phyloP scores from a whole-genome alignment of 1,140 invertebrate species.

The Calliphora vicina region DNA sequence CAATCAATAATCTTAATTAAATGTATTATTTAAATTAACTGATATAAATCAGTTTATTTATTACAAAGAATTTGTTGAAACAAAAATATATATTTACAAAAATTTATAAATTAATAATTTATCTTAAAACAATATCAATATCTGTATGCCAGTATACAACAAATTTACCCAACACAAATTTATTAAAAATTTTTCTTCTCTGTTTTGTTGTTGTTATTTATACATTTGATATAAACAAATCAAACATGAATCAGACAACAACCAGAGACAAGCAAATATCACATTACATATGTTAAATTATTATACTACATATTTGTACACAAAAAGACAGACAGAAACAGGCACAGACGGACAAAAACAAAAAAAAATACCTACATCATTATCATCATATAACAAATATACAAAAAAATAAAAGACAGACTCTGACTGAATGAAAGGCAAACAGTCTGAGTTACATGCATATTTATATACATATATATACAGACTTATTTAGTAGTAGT shows the following conservation, averaged over 20 bases:
- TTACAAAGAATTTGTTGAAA: background rate
- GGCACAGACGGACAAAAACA: background rate
- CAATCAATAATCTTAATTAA: too few species aligned
- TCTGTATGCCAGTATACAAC: background rate
- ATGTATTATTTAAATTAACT: too few species aligned
- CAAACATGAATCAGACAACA: constrained; percentile 31
- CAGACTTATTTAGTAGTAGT: too few species aligned
- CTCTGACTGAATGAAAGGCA: background rate
- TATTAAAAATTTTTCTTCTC: background rate
- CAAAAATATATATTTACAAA: background rate
- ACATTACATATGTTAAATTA: constrained; percentile 29
- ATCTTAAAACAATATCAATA: background rate
- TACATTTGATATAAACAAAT: constrained; percentile 21
- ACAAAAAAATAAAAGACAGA: background rate
- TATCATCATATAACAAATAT: background rate
- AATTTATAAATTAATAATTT: background rate
- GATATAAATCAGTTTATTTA: too few species aligned
- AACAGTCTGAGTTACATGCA: background rate
- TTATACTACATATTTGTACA: background rate
- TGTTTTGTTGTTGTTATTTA: background rate
- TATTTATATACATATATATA: too few species aligned
- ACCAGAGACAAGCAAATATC: constrained; percentile 19
- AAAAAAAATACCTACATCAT: background rate
- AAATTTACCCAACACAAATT: background rate
- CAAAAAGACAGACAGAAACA: constrained; percentile 10